Evolutionary conservation across 2,888 invertebrate genomes (phyloP).

Genomic region (Orthosia gracilis): DNA sequence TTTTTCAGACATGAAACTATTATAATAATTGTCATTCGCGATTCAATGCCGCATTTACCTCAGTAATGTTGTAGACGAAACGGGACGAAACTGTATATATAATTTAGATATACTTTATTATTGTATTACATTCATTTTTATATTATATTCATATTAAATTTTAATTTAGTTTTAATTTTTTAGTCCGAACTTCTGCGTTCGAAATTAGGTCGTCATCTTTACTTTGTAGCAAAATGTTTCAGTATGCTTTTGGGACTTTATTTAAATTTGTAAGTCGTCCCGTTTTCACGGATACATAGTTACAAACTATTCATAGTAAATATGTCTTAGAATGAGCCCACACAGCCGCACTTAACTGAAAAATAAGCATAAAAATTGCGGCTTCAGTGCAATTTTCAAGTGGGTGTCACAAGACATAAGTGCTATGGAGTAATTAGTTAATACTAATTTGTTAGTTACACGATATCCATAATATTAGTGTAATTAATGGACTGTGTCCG

Average conservation of each 20-base stretch:
- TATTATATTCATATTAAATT: slow-evolving; percentile 42
- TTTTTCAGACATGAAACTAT: slow-evolving; percentile 29
- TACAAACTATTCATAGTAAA: slow-evolving; percentile 56
- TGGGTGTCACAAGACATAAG: slow-evolving; percentile 28
- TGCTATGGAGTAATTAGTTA: slow-evolving; percentile 55
- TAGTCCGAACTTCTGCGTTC: slow-evolving; percentile 30
- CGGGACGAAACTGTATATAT: slow-evolving; percentile 60
- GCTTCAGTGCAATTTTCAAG: neutral
- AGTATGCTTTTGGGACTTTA: slow-evolving; percentile 1
- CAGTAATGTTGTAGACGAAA: slow-evolving; percentile 66
- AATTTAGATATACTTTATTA: slow-evolving; percentile 42
- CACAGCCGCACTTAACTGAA: neutral
- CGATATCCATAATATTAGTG: slow-evolving; percentile 59
- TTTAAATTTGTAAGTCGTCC: slow-evolving; percentile 53
- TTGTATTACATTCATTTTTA: slow-evolving; percentile 33
- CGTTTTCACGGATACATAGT: slow-evolving; percentile 63
- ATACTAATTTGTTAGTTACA: slow-evolving; percentile 58
- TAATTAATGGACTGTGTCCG: slow-evolving; percentile 61
- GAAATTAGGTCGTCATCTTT: slow-evolving; percentile 19
- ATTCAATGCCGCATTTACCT: slow-evolving; percentile 72
- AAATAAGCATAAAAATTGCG: neutral
- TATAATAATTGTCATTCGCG: slow-evolving; percentile 53
- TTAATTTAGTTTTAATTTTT: slow-evolving; percentile 40
- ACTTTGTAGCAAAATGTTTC: slow-evolving; percentile 25
- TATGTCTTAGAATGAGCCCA: slow-evolving; percentile 34